phyloP scores from a whole-genome alignment of 2,888 invertebrate species.

The Acanthopleura granulata region DNA sequence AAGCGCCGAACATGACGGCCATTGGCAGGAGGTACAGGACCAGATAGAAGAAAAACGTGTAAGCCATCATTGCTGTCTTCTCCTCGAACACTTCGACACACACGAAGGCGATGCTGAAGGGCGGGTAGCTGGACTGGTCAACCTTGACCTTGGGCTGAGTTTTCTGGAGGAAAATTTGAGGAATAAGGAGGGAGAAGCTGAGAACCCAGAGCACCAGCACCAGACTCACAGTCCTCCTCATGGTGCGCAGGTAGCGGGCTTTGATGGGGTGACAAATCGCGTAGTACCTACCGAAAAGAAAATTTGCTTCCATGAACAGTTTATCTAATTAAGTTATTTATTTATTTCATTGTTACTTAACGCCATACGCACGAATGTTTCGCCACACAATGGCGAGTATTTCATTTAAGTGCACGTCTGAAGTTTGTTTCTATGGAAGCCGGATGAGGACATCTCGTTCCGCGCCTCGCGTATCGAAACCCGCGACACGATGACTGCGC shows the following conservation, averaged over 20 bases:
- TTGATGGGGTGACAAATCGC: conserved; percentile 39
- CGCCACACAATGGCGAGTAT: too few relatives aligned
- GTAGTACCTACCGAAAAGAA: conserved; percentile 30
- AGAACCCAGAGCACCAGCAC: conserved; percentile 30
- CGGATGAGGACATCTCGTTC: too few relatives aligned
- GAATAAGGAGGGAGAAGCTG: conserved; percentile 27
- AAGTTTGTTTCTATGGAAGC: too few relatives aligned
- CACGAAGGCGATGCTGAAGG: neutral
- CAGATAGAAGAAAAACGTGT: conserved; percentile 26
- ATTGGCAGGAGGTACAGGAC: conserved; percentile 34
- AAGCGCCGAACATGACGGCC: conserved; percentile 32
- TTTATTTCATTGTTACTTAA: too few relatives aligned
- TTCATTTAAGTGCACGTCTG: too few relatives aligned
- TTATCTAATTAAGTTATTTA: too few relatives aligned
- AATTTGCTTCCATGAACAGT: too few relatives aligned
- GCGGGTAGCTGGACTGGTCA: neutral
- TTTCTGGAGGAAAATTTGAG: conserved; percentile 24
- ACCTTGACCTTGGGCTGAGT: neutral
- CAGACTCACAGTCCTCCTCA: conserved; percentile 28
- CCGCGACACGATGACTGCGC: too few relatives aligned
- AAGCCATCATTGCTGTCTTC: conserved; percentile 13
- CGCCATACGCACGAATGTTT: too few relatives aligned
- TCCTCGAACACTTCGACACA: conserved; percentile 13
- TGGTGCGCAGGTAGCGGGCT: conserved; percentile 36
- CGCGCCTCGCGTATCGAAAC: too few relatives aligned